Percentiles rank a stretch among this genome's conserved stretches.
phyloP scores from a whole-genome alignment of 2,888 invertebrate species.

The Linnaemya tessellans region DNA sequence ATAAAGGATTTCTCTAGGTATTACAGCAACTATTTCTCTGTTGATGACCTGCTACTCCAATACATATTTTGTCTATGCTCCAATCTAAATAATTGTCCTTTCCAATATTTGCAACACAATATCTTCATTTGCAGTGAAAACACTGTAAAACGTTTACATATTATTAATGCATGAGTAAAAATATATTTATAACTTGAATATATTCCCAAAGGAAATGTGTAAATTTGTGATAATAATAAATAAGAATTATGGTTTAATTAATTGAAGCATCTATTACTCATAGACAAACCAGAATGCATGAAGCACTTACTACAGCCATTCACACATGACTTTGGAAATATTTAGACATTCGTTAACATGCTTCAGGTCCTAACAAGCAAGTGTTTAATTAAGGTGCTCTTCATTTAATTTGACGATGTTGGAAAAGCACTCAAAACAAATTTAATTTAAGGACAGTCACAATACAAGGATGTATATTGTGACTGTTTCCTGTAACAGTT shows the following conservation, averaged over 20 bases:
- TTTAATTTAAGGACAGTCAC: too few species aligned
- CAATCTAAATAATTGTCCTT: too few species aligned
- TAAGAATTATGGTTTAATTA: slow-evolving; percentile 48
- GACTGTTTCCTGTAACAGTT: too few species aligned
- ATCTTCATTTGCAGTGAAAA: neutral
- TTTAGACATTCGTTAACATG: slow-evolving; percentile 20
- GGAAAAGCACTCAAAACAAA: too few species aligned
- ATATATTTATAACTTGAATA: neutral
- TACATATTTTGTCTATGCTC: too few species aligned
- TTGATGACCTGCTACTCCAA: too few species aligned
- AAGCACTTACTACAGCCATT: neutral
- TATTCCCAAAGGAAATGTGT: neutral
- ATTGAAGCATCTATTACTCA: slow-evolving; percentile 29
- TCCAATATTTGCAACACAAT: neutral
- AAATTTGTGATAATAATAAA: slow-evolving; percentile 28
- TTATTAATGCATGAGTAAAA: slow-evolving; percentile 3
- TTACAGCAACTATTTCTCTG: too few species aligned
- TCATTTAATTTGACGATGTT: neutral
- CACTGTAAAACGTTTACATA: slow-evolving; percentile 23
- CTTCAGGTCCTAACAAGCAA: slow-evolving; percentile 14
- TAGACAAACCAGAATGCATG: neutral
- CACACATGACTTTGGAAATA: slow-evolving; percentile 2
- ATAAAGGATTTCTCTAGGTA: too few species aligned
- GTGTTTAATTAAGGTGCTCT: neutral
- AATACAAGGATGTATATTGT: too few species aligned